These are phyloP conservation scores for Syngnathus scovelli DNA, from an alignment of 2,113 vertebrate genomes.

Conservation along the genomic window DNA sequence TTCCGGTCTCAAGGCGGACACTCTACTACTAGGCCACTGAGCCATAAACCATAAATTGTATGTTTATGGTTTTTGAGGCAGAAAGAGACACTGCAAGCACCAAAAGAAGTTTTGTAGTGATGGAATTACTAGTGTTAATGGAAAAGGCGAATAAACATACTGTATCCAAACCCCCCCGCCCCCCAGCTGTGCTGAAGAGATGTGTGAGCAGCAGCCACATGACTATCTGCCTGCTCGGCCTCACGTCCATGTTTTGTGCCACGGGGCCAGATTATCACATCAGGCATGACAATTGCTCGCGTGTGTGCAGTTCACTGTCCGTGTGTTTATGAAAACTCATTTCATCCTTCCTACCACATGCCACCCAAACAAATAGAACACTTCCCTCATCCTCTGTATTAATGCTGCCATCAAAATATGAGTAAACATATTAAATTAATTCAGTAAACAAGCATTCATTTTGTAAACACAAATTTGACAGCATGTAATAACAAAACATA, in stretches of 20 bases:
- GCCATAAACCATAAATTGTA: no score
- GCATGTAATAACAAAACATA: no score
- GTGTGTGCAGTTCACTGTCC: conserved; percentile 2
- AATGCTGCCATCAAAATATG: not conserved
- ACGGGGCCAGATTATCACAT: conserved; percentile 55
- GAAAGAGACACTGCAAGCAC: no score
- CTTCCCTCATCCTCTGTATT: not conserved
- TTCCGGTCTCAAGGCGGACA: no score
- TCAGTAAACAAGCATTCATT: no score
- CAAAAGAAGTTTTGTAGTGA: no score
- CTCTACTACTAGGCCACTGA: no score
- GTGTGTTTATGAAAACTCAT: conserved; percentile 4
- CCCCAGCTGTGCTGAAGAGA: conserved; percentile 20
- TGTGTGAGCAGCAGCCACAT: conserved; percentile 48
- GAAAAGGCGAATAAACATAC: no score
- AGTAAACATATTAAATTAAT: not conserved
- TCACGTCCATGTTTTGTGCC: conserved; percentile 7
- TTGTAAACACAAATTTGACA: not conserved
- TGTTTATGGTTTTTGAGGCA: no score
- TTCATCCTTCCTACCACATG: not conserved
- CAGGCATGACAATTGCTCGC: conserved; percentile 39
- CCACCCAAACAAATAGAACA: not conserved
- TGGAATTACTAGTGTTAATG: no score
- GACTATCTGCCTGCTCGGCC: conserved; percentile 36
- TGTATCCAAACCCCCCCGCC: not conserved